These are phyloP conservation scores for Phoenicopterus ruber DNA, from an alignment of 2,113 vertebrate genomes.

Conservation along the genomic window DNA sequence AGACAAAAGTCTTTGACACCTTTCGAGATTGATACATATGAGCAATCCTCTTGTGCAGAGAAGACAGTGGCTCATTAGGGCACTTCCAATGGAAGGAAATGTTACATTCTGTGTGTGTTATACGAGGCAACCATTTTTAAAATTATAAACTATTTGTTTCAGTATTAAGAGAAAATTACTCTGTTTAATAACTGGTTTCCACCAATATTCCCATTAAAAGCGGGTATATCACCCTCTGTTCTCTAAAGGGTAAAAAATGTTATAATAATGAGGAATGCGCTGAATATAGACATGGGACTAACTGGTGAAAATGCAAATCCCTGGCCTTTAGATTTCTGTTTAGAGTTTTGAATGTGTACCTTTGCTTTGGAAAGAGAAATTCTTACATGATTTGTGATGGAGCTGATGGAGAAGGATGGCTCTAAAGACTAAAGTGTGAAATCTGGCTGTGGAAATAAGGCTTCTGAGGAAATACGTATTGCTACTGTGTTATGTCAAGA, in stretches of 20 bases:
- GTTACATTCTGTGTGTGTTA: not conserved
- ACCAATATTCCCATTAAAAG: constrained; percentile 30
- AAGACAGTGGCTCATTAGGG: not conserved
- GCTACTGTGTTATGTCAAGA: not conserved
- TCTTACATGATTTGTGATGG: not conserved
- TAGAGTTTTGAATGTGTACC: not conserved
- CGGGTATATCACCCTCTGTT: not conserved
- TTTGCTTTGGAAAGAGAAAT: not conserved
- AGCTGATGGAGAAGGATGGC: not conserved
- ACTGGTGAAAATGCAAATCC: not conserved
- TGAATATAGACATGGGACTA: not conserved
- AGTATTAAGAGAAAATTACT: not conserved
- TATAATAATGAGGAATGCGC: not conserved
- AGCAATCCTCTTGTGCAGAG: not conserved
- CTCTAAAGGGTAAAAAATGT: not conserved
- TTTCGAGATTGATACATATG: not conserved
- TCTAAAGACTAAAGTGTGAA: not conserved
- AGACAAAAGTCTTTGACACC: not conserved
- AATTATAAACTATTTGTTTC: constrained; percentile 29
- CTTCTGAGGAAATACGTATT: not conserved
- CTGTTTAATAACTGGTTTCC: constrained; percentile 17
- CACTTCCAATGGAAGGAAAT: not conserved
- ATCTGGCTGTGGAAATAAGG: not conserved
- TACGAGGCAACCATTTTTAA: not conserved
- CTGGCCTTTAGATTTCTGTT: constrained; percentile 18